Percentiles rank a stretch among this genome's conserved stretches.
These are phyloP conservation scores for Amphimallon solstitiale DNA, from an alignment of 2,888 invertebrate genomes.

Conservation along the genomic window DNA sequence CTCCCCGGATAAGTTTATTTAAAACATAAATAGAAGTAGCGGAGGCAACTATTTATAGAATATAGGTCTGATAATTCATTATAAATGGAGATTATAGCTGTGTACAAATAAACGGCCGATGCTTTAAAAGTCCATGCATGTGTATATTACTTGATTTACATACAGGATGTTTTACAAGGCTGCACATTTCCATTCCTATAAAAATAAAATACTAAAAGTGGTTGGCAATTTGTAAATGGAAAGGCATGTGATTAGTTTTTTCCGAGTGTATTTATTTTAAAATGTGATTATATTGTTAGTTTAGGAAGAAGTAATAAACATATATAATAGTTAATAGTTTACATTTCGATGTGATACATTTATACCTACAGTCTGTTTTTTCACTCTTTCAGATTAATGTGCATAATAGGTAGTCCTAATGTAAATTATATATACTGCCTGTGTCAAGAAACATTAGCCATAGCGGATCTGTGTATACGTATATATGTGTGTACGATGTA, in stretches of 20 bases:
- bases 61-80: constrained; percentile 35
- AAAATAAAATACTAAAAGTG: constrained; percentile 9
- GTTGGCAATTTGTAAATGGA: neutral
- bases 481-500: too few relatives aligned
- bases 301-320: neutral
- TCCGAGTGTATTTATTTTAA: too few relatives aligned
- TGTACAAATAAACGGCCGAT: constrained; percentile 31
- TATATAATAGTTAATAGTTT: neutral
- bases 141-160: constrained; percentile 29
- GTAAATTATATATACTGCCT: too few relatives aligned
- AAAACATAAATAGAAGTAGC: constrained; percentile 34
- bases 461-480: too few relatives aligned
- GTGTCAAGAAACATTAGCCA: too few relatives aligned
- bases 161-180: constrained; percentile 27
- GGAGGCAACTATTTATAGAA: constrained; percentile 34
- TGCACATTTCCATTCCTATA: constrained; percentile 17
- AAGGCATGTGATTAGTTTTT: neutral
- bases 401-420: too few relatives aligned
- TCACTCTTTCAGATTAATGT: too few relatives aligned
- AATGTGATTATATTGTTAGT: neutral
- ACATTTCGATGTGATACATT: neutral
- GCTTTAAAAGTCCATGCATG: constrained; percentile 29
- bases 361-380: too few relatives aligned
- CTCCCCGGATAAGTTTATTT: constrained; percentile 34
- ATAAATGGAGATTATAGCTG: constrained; percentile 34